phyloP scores from a whole-genome alignment of 92 coral and sea anemone genomes.

The Zoanthus solanderi region DNA sequence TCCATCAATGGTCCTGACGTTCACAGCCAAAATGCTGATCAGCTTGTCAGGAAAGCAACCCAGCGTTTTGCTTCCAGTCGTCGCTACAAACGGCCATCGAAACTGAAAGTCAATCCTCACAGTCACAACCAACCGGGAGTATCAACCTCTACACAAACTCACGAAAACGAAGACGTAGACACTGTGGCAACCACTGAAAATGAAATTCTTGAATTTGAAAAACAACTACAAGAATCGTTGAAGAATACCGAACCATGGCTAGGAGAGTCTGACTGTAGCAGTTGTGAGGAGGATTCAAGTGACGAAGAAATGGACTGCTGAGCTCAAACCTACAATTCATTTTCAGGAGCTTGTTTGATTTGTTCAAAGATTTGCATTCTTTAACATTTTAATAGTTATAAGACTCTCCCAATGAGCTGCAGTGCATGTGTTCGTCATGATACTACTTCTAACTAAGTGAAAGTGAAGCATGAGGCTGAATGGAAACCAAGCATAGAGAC shows the following conservation, averaged over 20 bases:
- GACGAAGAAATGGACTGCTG: slow-evolving; percentile 20
- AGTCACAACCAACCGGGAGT: slow-evolving; percentile 14
- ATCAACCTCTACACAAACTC: slow-evolving; percentile 23
- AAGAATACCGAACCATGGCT: slow-evolving; percentile 20
- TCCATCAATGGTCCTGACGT: slow-evolving; percentile 41
- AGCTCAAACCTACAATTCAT: slow-evolving; percentile 17
- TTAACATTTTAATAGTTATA: slow-evolving; percentile 21
- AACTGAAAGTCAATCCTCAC: slow-evolving; percentile 17
- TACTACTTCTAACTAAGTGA: slow-evolving; percentile 15
- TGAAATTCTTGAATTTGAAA: slow-evolving; percentile 24
- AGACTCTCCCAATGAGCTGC: slow-evolving; percentile 22
- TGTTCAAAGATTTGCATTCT: slow-evolving; percentile 23
- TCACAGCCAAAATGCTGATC: slow-evolving; percentile 24
- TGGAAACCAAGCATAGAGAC: slow-evolving; percentile 31
- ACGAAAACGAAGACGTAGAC: slow-evolving; percentile 31
- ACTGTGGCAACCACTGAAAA: slow-evolving; percentile 18
- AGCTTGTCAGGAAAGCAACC: slow-evolving; percentile 39
- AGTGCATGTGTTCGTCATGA: background rate
- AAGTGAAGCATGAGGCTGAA: slow-evolving; percentile 26
- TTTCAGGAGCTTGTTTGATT: slow-evolving; percentile 15
- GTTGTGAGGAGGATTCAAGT: slow-evolving; percentile 28
- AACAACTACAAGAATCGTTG: slow-evolving; percentile 26
- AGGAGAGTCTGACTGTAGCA: slow-evolving; percentile 19
- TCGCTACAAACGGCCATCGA: slow-evolving; percentile 45
- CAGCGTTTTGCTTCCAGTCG: slow-evolving; percentile 50